These are phyloP conservation scores for Macroteleia sp. DNA, from an alignment of 2,888 invertebrate species.

Conservation along the genomic window DNA sequence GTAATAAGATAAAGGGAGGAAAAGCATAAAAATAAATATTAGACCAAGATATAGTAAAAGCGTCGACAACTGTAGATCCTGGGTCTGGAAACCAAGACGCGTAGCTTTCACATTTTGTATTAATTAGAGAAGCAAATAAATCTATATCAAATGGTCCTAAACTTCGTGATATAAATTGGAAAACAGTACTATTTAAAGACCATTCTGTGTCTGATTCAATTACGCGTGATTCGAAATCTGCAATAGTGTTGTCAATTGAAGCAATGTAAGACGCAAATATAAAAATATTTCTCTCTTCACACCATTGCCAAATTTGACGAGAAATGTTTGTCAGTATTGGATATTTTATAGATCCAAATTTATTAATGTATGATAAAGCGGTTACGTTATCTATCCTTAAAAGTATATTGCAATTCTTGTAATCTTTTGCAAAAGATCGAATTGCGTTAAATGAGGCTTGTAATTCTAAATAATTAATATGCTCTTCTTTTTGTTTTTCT, in stretches of 20 bases:
- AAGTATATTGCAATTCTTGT: slow-evolving; percentile 23
- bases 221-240: too few species aligned
- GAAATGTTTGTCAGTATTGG: background rate
- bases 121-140: background rate
- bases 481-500: background rate
- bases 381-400: slow-evolving; percentile 37
- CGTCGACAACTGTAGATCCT: too few species aligned
- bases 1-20: background rate
- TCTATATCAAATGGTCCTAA: slow-evolving; percentile 7
- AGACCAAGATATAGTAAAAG: too few species aligned
- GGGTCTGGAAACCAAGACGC: too few species aligned
- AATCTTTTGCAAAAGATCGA: background rate
- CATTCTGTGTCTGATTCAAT: background rate
- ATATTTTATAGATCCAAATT: slow-evolving; percentile 6
- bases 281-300: background rate
- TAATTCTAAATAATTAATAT: background rate
- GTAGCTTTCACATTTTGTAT: too few species aligned
- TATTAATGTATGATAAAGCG: background rate
- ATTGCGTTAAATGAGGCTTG: background rate
- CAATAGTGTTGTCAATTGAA: background rate
- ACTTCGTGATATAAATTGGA: too few species aligned
- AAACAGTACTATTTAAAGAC: slow-evolving; percentile 10
- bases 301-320: background rate
- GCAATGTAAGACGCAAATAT: background rate
- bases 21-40: slow-evolving; percentile 1